phyloP scores from a whole-genome alignment of 2,888 invertebrate species.

The Deroplatys truncata region DNA sequence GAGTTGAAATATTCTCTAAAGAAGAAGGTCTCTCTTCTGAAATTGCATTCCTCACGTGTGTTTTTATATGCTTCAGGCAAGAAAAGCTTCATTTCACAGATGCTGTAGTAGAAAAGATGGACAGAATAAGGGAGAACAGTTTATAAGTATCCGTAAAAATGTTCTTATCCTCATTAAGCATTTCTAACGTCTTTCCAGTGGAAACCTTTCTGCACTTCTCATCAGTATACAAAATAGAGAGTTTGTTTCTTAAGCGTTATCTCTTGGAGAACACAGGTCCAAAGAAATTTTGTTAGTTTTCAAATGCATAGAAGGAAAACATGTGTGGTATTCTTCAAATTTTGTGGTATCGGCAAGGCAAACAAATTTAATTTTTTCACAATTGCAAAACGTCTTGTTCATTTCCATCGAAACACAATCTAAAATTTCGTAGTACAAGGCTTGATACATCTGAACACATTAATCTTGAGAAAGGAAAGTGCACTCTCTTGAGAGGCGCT shows the following conservation, averaged over 20 bases:
- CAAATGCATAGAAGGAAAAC: neutral
- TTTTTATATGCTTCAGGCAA: no score
- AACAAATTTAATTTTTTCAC: conserved; percentile 23
- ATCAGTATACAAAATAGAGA: no score
- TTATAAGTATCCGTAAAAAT: neutral
- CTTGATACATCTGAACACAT: neutral
- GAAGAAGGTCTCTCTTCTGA: no score
- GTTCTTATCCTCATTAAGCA: no score
- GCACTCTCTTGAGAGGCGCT: no score
- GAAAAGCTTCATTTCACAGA: no score
- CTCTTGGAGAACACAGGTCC: neutral
- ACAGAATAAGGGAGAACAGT: neutral
- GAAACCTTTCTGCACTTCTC: no score
- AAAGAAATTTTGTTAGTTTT: neutral
- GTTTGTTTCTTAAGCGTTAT: neutral
- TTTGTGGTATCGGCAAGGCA: no score
- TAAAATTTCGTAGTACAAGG: neutral
- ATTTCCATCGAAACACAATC: conserved; percentile 14
- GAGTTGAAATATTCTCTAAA: no score
- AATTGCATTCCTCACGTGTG: no score
- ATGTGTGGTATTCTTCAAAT: neutral
- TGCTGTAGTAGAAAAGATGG: neutral
- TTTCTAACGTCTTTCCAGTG: no score
- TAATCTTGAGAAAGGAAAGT: neutral
- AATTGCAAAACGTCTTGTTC: conserved; percentile 8